Conservation (phyloP, 2,113 vertebrate species). For the Brachionichthys hirsutus region DNA sequence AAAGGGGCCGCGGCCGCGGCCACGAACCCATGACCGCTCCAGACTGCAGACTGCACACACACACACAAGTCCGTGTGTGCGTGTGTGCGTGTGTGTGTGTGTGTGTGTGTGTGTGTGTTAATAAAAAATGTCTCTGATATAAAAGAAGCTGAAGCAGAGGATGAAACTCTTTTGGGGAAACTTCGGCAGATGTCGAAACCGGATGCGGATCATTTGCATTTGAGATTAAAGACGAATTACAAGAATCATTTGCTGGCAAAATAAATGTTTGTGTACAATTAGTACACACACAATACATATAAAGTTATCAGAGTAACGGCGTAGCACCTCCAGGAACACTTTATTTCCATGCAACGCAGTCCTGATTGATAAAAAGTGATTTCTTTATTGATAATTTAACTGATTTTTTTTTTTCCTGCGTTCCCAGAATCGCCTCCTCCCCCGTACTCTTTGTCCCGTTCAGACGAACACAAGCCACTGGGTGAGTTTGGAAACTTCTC, state of each 20-base stretch:
- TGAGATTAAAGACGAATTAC: too few species aligned
- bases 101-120: background rate
- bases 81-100: background rate
- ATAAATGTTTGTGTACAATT: too few species aligned
- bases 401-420: conserved; percentile 21
- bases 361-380: too few species aligned
- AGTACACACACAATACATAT: too few species aligned
- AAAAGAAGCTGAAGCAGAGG: background rate
- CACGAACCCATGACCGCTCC: conserved; percentile 50
- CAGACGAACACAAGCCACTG: conserved; percentile 92
- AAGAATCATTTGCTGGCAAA: too few species aligned
- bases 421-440: conserved; percentile 93
- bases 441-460: conserved; percentile 91
- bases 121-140: background rate
- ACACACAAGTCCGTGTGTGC: background rate
- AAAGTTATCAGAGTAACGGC: too few species aligned
- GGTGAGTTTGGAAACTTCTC: conserved; percentile 78
- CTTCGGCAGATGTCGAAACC: too few species aligned
- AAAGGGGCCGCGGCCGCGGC: conserved; percentile 83
- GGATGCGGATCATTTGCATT: too few species aligned
- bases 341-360: too few species aligned
- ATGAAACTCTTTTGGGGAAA: too few species aligned
- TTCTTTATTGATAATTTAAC: too few species aligned
- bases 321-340: too few species aligned
- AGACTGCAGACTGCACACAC: conserved; percentile 20